Evolutionary conservation across 2,113 vertebrate genomes (phyloP).

Genomic region (Podiceps cristatus): DNA sequence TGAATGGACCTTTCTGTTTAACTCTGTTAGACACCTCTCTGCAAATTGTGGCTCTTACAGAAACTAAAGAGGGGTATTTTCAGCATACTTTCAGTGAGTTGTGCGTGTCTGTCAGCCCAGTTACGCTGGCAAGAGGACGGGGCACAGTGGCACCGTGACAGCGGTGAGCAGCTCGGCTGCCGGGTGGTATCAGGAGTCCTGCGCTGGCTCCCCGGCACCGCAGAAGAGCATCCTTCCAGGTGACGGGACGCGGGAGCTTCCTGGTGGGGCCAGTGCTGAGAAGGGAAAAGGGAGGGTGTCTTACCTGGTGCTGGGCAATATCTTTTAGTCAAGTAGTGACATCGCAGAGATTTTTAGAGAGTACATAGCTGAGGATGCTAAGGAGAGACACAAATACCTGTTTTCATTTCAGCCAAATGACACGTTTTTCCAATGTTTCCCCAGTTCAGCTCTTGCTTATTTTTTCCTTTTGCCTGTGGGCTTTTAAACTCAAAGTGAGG

Average conservation of each 20-base stretch:
- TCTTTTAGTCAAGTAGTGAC: background rate
- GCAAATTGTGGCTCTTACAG: background rate
- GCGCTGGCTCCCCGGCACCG: fast-evolving
- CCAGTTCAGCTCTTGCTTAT: background rate
- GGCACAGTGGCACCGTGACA: background rate
- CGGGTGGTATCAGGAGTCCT: background rate
- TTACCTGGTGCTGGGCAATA: background rate
- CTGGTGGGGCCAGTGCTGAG: background rate
- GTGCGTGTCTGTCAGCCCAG: background rate
- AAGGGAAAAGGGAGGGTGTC: fast-evolving
- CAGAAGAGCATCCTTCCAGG: background rate
- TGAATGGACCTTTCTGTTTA: background rate
- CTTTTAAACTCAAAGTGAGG: background rate
- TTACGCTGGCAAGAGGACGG: fast-evolving
- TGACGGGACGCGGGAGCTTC: background rate
- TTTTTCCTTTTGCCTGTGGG: background rate
- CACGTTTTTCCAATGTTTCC: background rate
- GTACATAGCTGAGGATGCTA: background rate
- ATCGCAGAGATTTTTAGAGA: background rate
- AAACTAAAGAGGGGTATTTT: background rate
- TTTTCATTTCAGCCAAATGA: background rate
- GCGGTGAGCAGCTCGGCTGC: background rate
- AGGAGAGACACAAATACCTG: background rate
- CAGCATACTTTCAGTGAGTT: background rate
- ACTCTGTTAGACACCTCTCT: background rate